Percentiles rank a stretch among this genome's conserved stretches.
Conservation (phyloP, 2,888 invertebrate genomes). For the Agelastica alni region DNA sequence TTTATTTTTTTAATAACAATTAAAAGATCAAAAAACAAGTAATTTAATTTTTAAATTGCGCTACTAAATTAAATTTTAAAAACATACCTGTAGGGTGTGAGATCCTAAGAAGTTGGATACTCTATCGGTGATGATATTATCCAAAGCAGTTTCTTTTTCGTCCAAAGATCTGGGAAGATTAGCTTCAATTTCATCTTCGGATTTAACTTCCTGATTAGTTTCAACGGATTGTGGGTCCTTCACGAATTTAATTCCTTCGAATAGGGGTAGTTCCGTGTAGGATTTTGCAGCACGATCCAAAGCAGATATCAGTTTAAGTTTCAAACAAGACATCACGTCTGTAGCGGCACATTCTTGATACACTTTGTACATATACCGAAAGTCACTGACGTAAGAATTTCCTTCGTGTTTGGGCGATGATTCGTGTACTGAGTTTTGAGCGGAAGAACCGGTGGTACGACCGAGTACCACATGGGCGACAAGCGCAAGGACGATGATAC, state of each 20-base stretch:
- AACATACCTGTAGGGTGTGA: conserved; percentile 80
- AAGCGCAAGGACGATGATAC: conserved; percentile 63
- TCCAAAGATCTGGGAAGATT: conserved; percentile 73
- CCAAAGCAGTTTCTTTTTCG: conserved; percentile 73
- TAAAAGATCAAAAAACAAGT: neutral
- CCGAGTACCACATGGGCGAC: conserved; percentile 61
- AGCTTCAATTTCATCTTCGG: conserved; percentile 70
- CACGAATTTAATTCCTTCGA: conserved; percentile 77
- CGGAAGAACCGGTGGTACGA: conserved; percentile 57
- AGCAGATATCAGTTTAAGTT: conserved; percentile 77
- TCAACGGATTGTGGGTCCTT: conserved; percentile 62
- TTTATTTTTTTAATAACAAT: too few relatives aligned
- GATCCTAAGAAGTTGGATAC: conserved; percentile 75
- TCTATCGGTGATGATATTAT: conserved; percentile 75
- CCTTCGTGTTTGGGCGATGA: conserved; percentile 49
- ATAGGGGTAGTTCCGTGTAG: conserved; percentile 65
- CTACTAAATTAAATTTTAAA: too few relatives aligned
- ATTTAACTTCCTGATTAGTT: conserved; percentile 56
- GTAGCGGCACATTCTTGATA: conserved; percentile 79
- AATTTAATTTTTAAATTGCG: neutral
- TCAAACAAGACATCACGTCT: conserved; percentile 74
- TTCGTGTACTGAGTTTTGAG: conserved; percentile 56
- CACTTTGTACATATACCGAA: conserved; percentile 75
- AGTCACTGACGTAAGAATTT: conserved; percentile 64
- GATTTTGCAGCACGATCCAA: conserved; percentile 73